phyloP scores from a whole-genome alignment of 2,888 invertebrate species.

The Amblyjoppa fuscipennis region DNA sequence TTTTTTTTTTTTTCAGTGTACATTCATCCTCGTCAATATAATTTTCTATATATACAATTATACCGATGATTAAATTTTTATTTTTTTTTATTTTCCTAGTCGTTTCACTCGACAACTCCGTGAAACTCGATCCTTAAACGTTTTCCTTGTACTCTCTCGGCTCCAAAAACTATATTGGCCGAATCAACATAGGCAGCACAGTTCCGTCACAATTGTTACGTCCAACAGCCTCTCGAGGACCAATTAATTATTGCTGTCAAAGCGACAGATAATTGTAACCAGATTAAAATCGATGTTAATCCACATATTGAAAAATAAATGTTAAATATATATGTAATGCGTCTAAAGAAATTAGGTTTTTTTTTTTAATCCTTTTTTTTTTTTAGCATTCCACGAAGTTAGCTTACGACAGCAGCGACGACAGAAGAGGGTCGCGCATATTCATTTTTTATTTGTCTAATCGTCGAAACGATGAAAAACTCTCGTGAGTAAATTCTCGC shows the following conservation, averaged over 20 bases:
- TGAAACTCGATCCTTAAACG: background rate
- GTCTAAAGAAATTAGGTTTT: background rate
- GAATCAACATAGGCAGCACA: slow-evolving; percentile 16
- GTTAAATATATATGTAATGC: slow-evolving; percentile 23
- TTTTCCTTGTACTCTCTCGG: background rate
- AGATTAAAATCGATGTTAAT: slow-evolving; percentile 41
- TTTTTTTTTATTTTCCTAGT: background rate
- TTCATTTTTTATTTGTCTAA: background rate
- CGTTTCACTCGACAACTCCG: background rate
- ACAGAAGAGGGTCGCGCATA: background rate
- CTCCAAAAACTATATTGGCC: slow-evolving; percentile 3
- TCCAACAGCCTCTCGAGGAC: slow-evolving; percentile 49
- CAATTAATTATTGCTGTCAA: slow-evolving; percentile 50
- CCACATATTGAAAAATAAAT: slow-evolving; percentile 35
- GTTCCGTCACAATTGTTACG: background rate
- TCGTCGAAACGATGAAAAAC: background rate
- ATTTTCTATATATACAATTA: no score
- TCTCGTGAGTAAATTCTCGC: background rate
- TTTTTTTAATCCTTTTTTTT: background rate
- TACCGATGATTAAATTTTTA: no score
- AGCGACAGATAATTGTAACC: slow-evolving; percentile 10
- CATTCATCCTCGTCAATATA: no score
- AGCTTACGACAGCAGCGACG: background rate
- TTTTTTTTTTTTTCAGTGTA: no score
- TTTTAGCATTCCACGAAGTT: background rate